Evolutionary conservation across 2,888 invertebrate genomes (phyloP), one percentile per base, ranked within the genome.

Genomic region (Drosophila incognita): DNA sequence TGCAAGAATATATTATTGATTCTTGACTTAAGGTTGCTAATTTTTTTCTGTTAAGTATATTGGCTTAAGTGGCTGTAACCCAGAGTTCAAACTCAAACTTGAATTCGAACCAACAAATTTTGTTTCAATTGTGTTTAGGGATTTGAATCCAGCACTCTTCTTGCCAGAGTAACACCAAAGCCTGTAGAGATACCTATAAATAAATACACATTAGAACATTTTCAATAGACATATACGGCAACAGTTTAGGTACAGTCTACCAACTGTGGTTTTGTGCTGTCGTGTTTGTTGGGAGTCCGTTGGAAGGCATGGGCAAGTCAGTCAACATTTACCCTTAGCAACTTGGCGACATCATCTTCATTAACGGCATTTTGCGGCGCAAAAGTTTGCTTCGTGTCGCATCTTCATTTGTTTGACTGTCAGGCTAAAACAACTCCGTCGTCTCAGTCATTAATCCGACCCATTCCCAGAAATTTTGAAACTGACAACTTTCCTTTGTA

Each of bases 391-490:
- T 56, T 57, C 33, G 36, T 57, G 49, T 69, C 18, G 58, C 38
- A 40, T 74, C 69, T 72, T 68, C 56, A 64, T 80, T 53, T 67
- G 59, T 69, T 64, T 61, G 46, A 53, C 66, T 69, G 66, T 79
- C 58, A 61, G 40, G 21, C 40, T 10, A 24, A 7, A 31, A 35
- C 24, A 49, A 54, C 59, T 59, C 40, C 60, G 62, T 66, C 46
- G 40, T 60, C 51, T 51, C 35, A 49, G 60, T 60, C 61, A 69
- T 66, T 69, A 62, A 74, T 60, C 35, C 74, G 29, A 24, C 54
- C 40, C 49, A 10, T 38, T 35, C 56, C 29, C 38, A 4, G 21
- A 35, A 40, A 8, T 13, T 38, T 53, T 10, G 35, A 24, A 4
- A 36, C 40, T 53, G 46, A 4, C 29, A 73, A 59, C 53, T 46